phyloP scores from a whole-genome alignment of 2,113 vertebrate genomes.

The Thymallus thymallus region DNA sequence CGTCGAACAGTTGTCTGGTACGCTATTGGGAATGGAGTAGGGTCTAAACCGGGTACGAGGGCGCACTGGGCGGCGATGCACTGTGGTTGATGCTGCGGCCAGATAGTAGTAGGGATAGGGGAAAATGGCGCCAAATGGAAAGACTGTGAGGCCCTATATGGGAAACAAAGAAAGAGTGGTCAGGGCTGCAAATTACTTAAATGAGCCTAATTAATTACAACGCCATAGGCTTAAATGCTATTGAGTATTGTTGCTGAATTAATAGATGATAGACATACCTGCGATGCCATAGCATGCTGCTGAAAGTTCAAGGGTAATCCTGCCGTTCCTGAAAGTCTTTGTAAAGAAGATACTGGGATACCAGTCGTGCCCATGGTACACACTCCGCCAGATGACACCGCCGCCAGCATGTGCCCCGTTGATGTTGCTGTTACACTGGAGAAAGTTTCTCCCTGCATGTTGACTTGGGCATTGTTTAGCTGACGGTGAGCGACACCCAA shows the following conservation, averaged over 20 bases:
- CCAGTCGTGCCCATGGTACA: conserved; percentile 72
- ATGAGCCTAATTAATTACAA: not conserved
- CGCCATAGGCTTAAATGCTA: no score
- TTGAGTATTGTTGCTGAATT: no score
- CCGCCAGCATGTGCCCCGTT: conserved; percentile 69
- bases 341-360: conserved; percentile 65
- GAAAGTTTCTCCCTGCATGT: conserved; percentile 78
- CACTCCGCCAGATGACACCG: conserved; percentile 74
- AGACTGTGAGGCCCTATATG: conserved; percentile 82
- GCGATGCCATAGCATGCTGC: conserved; percentile 81
- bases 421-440: conserved; percentile 66
- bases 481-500: conserved; percentile 69
- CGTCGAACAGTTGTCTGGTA: conserved; percentile 66
- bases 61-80: conserved; percentile 65
- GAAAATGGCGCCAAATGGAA: conserved; percentile 67
- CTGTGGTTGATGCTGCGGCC: conserved; percentile 61
- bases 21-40: conserved; percentile 71
- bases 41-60: conserved; percentile 76
- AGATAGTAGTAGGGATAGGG: conserved; percentile 53
- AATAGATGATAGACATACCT: conserved; percentile 66
- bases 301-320: conserved; percentile 80
- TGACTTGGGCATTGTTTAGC: conserved; percentile 75
- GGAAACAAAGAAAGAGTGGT: not conserved
- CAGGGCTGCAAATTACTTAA: not conserved
- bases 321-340: conserved; percentile 71